phyloP scores from a whole-genome alignment of 2,113 vertebrate genomes.

The Tinamus guttatus region DNA sequence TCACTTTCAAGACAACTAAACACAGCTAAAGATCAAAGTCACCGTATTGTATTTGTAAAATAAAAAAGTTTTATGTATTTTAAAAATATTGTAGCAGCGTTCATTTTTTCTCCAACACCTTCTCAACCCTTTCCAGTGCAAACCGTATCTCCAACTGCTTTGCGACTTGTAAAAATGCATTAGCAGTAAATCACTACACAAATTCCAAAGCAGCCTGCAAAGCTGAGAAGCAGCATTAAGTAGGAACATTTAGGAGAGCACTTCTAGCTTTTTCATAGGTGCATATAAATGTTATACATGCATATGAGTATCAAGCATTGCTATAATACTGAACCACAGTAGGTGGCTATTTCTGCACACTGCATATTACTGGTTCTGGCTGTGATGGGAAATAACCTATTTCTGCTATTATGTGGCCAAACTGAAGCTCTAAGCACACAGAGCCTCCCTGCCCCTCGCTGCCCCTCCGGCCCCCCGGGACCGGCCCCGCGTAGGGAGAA shows the following conservation, averaged over 20 bases:
- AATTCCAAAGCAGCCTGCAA: background rate
- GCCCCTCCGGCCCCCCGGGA: no score
- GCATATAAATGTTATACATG: background rate
- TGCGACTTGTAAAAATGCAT: background rate
- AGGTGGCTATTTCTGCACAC: background rate
- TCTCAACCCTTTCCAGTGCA: background rate
- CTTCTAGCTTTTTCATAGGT: background rate
- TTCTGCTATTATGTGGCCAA: background rate
- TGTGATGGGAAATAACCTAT: background rate
- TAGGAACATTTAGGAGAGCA: background rate
- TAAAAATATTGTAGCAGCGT: background rate
- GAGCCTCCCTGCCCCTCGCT: no score
- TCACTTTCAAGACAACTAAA: background rate
- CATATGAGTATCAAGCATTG: background rate
- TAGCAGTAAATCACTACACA: background rate
- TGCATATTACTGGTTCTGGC: fast-evolving
- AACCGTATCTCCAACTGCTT: background rate
- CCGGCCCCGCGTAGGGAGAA: no score
- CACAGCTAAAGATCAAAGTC: background rate
- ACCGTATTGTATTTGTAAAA: background rate
- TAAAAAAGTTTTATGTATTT: background rate
- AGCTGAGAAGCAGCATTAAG: background rate
- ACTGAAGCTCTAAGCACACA: background rate
- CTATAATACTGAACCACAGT: background rate
- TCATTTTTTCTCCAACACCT: background rate